Base-by-base conservation (phyloP, 2,797 vertebrate species). In the Hemitrygon akajei region DNA sequence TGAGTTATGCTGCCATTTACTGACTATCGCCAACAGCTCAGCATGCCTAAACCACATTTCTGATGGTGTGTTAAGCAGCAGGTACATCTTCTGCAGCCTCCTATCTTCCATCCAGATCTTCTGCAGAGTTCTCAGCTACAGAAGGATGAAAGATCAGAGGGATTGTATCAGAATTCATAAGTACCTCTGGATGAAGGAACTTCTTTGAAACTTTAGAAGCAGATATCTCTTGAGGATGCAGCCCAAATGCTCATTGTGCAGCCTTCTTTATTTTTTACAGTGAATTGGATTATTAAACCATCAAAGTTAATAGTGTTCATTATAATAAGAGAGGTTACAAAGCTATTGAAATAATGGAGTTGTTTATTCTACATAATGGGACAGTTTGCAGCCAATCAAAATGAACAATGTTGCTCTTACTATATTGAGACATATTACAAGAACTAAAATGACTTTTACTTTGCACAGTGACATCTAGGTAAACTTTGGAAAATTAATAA, bases 311-410 rank as follows among this genome's bases (percentile, higher is more conserved):
- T 37, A 22, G 20, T 34, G 20, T 22, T 69, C 60, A 37, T 69
- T 89, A 89, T 66, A 89, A 89, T 69, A n/a, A 89, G n/a, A 69
- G 30, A 89, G 60, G 37, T 89, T 89, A 89, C 60, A 69, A 69
- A 89, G 16, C 86, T 60, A 89, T 66, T 89, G 58, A 89, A 89
- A 37, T 89, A 89, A 89, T 89, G 86, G 60, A 20, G 82, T 89
- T 89, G 86, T 89, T 89, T 89, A 69, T 89, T 89, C 69, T 89
- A 69, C 86, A 89, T 89, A 89, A 89, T 89, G 12, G 63, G 63
- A 89, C 86, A 89, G 86, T 69, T 89, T 89, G 60, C 86, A 34
- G 60, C 60, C 86, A 18, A 89, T 89, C 63, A 37, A 89, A 69
- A 89, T 89, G n/a, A 89, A 69, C 34, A 20, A 6, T 89, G 86